Base-by-base conservation (phyloP, 2,888 invertebrate species). In the Phrixothrix hirtus region DNA sequence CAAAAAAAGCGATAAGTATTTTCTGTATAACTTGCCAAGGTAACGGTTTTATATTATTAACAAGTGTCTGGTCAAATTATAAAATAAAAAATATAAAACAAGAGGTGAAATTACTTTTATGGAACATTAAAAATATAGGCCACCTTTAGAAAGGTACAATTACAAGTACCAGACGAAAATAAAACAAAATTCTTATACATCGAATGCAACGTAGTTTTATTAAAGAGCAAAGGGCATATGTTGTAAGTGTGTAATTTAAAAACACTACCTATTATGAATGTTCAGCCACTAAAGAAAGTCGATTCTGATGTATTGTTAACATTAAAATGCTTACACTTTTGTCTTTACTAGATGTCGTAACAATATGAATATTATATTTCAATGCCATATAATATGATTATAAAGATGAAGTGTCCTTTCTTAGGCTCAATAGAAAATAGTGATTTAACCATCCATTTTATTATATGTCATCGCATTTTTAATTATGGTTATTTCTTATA, bases 111-210 rank as follows among this genome's bases (percentile, higher is more conserved):
- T 58, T 47, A 52, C 54, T 58, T 58, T 59, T 57, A 61, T 55
- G 57, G 59, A 52, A 51, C 49, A 56, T 56, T 58, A 47, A 59
- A 55, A 57, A 60, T 58, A 61, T 60, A 45, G 61, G 59, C 56
- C 59, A 53, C 56, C 51, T 60, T 59, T 60, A 59, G 60, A 59
- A 60, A 61, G 61, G 59, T 55, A 56, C 55, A 57, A 55, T 39
- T 17, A 43, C 21, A 49, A 42, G 45, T 43, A 49, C 58, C 61
- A 61, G 60, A 61, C 59, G 43, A 61, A 61, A 62, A 61, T 49
- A 61, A 60, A 59, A 59, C 49, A 62, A 55, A 57, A 59, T 57
- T 45, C 39, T 14, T 39, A 37, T 38, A 37, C 38, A 42, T 45
- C 37, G 37, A 61, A 55, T 58, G 51, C 57, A 59, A 61, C 56